Percentiles rank a stretch among this genome's conserved stretches.
Evolutionary conservation across 2,888 invertebrate species (phyloP).

Genomic region (Trichogramma evanescens): DNA sequence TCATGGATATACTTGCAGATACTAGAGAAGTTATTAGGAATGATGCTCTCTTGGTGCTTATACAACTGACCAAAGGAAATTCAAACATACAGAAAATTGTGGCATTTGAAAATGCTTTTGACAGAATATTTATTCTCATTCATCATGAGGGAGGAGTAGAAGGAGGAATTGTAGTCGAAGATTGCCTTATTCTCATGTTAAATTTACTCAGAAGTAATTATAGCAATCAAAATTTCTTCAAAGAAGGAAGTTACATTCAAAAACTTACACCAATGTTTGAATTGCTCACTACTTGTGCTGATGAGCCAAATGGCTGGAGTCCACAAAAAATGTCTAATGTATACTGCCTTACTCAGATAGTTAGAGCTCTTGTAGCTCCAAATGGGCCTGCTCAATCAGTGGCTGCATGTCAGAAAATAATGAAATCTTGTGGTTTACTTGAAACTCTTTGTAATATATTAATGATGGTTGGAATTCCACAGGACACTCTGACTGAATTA

Average conservation of each 20-base stretch:
- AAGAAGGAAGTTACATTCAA: conserved; percentile 94
- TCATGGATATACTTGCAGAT: conserved; percentile 93
- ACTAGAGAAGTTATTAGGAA: conserved; percentile 92
- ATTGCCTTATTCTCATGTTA: conserved; percentile 86
- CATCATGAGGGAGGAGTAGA: conserved; percentile 85
- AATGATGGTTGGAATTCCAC: conserved; percentile 94
- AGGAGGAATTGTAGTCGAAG: conserved; percentile 97
- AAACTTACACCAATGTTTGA: conserved; percentile 82
- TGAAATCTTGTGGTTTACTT: conserved; percentile 77
- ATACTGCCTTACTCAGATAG: conserved; percentile 83
- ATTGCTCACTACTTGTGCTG: conserved; percentile 57
- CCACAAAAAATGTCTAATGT: conserved; percentile 92
- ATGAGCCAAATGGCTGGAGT: conserved; percentile 74
- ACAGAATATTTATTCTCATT: conserved; percentile 88
- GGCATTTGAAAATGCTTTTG: conserved; percentile 98
- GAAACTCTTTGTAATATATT: conserved; percentile 80
- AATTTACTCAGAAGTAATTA: conserved; percentile 91
- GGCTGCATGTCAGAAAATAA: conserved; percentile 75
- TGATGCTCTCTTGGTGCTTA: conserved; percentile 82
- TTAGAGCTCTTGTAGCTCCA: conserved; percentile 87
- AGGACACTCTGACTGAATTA: conserved; percentile 91
- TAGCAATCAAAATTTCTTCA: conserved; percentile 97
- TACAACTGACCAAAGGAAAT: conserved; percentile 88
- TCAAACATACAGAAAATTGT: conserved; percentile 98
- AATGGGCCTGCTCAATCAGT: conserved; percentile 70